Percentiles rank a stretch among this genome's conserved stretches.
phyloP scores from a whole-genome alignment of 1,140 invertebrate genomes.

The Trachymyrmex septentrionalis region DNA sequence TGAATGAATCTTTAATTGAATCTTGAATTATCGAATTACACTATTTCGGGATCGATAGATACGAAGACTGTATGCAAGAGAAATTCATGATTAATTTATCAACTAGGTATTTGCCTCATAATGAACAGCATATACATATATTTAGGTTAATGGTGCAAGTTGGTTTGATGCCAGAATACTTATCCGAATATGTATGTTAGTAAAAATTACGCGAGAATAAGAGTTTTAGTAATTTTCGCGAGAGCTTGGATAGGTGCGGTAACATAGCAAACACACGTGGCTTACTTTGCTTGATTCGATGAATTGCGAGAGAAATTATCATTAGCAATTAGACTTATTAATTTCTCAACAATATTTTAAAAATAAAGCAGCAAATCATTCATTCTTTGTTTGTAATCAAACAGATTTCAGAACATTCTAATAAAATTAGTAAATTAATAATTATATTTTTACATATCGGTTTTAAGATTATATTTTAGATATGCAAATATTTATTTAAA shows the following conservation, averaged over 20 bases:
- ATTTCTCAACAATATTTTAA: neutral
- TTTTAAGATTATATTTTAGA: no score
- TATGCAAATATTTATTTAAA: neutral
- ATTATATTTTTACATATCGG: neutral
- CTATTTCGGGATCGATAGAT: conserved; percentile 65
- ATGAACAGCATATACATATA: conserved; percentile 66
- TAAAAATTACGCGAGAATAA: conserved; percentile 42
- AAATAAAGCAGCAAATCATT: neutral
- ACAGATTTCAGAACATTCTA: neutral
- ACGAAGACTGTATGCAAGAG: conserved; percentile 31
- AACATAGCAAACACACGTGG: conserved; percentile 12
- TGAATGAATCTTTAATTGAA: conserved; percentile 66
- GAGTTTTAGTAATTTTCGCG: conserved; percentile 34
- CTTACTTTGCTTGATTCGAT: neutral
- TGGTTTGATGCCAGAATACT: conserved; percentile 70
- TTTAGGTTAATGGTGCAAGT: conserved; percentile 74
- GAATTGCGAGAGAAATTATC: neutral
- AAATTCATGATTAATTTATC: conserved; percentile 70
- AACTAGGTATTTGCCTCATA: conserved; percentile 55
- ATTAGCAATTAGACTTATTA: neutral
- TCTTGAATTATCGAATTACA: conserved; percentile 64
- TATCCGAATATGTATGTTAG: conserved; percentile 47
- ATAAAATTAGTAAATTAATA: conserved; percentile 8
- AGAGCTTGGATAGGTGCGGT: conserved; percentile 2
- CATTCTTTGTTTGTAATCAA: neutral